Conservation (phyloP, 2,797 vertebrate species). For the Gallinago stenura region DNA sequence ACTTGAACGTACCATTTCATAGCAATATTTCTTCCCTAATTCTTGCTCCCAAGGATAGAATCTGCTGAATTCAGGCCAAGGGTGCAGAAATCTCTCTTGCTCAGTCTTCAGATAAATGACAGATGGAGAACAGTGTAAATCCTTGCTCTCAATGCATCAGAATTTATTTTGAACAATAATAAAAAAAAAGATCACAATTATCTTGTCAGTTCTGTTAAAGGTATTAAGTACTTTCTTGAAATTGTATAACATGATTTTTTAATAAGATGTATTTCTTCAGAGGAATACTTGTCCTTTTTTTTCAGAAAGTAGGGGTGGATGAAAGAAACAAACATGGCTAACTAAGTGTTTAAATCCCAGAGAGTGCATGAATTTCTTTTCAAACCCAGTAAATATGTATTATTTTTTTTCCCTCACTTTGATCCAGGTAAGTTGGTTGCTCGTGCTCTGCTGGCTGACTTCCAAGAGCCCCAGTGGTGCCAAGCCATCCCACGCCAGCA, state of each 20-base stretch:
- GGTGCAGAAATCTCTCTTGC: conserved; percentile 7
- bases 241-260: neutral
- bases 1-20: conserved; percentile 43
- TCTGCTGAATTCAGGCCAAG: conserved; percentile 61
- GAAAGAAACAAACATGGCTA: neutral
- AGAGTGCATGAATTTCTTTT: neutral
- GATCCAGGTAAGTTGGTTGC: neutral
- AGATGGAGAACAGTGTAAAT: conserved; percentile 50
- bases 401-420: neutral
- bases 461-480: neutral
- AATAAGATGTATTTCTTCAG: neutral
- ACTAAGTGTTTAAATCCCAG: neutral
- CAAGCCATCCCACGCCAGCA: neutral
- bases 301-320: neutral
- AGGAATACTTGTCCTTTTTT: neutral
- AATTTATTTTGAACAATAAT: conserved; percentile 26
- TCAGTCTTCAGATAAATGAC: conserved; percentile 36
- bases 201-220: neutral
- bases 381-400: neutral
- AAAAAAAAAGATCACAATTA: neutral
- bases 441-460: neutral
- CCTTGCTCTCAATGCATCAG: neutral
- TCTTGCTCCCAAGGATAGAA: conserved; percentile 69
- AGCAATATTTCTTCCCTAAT: conserved; percentile 54
- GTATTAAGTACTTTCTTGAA: neutral